These are phyloP conservation scores for Drosophila ercepeae DNA, from an alignment of 1,140 invertebrate species.

Conservation along the genomic window DNA sequence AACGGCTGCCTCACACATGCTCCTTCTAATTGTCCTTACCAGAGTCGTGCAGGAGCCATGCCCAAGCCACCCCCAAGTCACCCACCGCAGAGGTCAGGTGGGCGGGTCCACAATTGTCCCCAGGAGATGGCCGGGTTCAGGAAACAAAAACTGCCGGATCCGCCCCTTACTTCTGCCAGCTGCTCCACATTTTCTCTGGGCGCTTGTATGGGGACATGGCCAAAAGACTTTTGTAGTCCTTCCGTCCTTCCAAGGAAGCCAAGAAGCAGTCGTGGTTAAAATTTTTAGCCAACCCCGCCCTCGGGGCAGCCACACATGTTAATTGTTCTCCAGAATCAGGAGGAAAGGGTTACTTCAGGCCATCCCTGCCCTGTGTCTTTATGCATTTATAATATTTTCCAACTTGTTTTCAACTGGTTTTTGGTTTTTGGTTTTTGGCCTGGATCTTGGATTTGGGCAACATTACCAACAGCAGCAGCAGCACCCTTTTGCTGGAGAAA, in stretches of 20 bases:
- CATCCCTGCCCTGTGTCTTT: slow-evolving; percentile 36
- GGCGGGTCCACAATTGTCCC: slow-evolving; percentile 23
- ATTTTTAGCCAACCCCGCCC: slow-evolving; percentile 9
- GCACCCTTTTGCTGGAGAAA: slow-evolving; percentile 30
- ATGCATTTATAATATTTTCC: slow-evolving; percentile 71
- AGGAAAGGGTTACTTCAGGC: slow-evolving; percentile 5
- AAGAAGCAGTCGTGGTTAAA: slow-evolving; percentile 15
- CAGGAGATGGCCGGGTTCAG: slow-evolving; percentile 2
- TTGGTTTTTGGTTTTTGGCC: slow-evolving; percentile 40
- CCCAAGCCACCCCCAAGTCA: neutral
- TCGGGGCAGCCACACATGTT: slow-evolving; percentile 35
- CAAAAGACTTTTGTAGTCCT: slow-evolving; percentile 37
- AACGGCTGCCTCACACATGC: slow-evolving; percentile 11
- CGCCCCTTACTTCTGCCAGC: slow-evolving; percentile 38
- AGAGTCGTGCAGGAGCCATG: slow-evolving; percentile 46
- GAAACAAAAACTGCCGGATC: slow-evolving; percentile 21
- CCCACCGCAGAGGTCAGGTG: slow-evolving; percentile 9
- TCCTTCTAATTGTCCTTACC: slow-evolving; percentile 62
- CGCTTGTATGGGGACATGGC: slow-evolving; percentile 3
- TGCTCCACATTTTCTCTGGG: slow-evolving; percentile 2
- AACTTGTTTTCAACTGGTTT: slow-evolving; percentile 63
- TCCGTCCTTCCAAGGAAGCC: neutral
- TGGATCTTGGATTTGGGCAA: slow-evolving; percentile 33
- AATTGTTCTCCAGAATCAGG: slow-evolving; percentile 55
- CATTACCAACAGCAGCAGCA: slow-evolving; percentile 22